Conservation (phyloP, 2,888 invertebrate species). For the Prosopocoilus inquinatus region DNA sequence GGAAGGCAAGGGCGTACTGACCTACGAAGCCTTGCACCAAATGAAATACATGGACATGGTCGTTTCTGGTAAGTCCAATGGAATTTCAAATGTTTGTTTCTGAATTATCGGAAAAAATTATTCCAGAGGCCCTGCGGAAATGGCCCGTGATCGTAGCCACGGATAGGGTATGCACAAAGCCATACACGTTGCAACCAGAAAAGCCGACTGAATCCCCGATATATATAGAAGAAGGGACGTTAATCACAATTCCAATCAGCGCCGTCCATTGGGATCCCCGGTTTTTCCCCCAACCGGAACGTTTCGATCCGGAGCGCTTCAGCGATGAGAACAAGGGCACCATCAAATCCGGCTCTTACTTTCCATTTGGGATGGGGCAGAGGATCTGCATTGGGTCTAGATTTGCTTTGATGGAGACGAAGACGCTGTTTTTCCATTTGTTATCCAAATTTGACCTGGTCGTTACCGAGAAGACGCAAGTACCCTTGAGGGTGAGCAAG, state of each 20-base stretch:
- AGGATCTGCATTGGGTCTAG: conserved; percentile 60
- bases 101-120: background rate
- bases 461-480: conserved; percentile 29
- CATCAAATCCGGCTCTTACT: conserved; percentile 47
- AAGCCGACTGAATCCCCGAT: conserved; percentile 20
- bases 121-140: conserved; percentile 33
- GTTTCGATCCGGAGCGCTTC: conserved; percentile 28
- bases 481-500: too few species aligned
- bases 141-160: conserved; percentile 31
- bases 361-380: conserved; percentile 53
- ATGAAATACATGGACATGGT: conserved; percentile 62
- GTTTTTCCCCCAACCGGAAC: conserved; percentile 35
- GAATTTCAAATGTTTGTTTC: background rate
- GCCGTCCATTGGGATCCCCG: conserved; percentile 36
- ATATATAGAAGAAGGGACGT: conserved; percentile 18
- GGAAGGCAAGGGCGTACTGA: conserved; percentile 42
- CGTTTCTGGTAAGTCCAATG: conserved; percentile 49
- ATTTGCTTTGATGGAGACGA: conserved; percentile 38
- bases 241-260: conserved; percentile 32
- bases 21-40: conserved; percentile 53
- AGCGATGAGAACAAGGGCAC: conserved; percentile 53
- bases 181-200: conserved; percentile 28
- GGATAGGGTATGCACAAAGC: conserved; percentile 31
- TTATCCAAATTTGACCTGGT: conserved; percentile 34
- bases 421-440: conserved; percentile 34